phyloP scores from a whole-genome alignment of 2,113 vertebrate genomes.

The Myotis yumanensis region DNA sequence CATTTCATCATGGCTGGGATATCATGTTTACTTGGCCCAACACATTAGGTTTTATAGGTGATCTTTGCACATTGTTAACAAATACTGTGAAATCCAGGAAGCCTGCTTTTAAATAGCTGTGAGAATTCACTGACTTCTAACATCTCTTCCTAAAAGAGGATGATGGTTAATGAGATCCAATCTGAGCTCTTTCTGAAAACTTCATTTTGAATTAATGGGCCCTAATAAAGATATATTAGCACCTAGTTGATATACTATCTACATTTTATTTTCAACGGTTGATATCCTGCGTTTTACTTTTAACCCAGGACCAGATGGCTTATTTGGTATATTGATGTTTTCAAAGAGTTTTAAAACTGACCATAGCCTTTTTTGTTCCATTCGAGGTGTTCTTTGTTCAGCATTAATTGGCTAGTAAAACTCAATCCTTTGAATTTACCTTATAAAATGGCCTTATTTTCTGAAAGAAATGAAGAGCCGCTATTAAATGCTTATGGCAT shows the following conservation, averaged over 20 bases:
- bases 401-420: conserved; percentile 70
- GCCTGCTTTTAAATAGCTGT: conserved; percentile 61
- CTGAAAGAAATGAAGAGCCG: conserved; percentile 51
- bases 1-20: background rate
- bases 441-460: conserved; percentile 66
- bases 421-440: conserved; percentile 55
- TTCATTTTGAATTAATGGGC: conserved; percentile 68
- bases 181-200: conserved; percentile 68
- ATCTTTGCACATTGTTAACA: conserved; percentile 77
- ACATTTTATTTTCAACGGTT: conserved; percentile 55
- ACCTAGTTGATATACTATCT: conserved; percentile 54
- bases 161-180: conserved; percentile 70
- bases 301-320: conserved; percentile 50
- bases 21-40: conserved; percentile 50
- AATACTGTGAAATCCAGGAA: conserved; percentile 69
- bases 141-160: conserved; percentile 62
- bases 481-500: conserved; percentile 52
- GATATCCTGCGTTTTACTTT: conserved; percentile 71
- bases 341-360: conserved; percentile 75
- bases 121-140: conserved; percentile 56
- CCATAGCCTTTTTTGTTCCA: conserved; percentile 65
- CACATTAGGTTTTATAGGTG: conserved; percentile 60
- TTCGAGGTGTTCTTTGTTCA: conserved; percentile 64
- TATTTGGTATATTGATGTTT: conserved; percentile 69
- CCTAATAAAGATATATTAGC: conserved; percentile 73